Evolutionary conservation across 2,888 invertebrate species (phyloP), one percentile per base, ranked within the genome.

Genomic region (Abscondita cerata): DNA sequence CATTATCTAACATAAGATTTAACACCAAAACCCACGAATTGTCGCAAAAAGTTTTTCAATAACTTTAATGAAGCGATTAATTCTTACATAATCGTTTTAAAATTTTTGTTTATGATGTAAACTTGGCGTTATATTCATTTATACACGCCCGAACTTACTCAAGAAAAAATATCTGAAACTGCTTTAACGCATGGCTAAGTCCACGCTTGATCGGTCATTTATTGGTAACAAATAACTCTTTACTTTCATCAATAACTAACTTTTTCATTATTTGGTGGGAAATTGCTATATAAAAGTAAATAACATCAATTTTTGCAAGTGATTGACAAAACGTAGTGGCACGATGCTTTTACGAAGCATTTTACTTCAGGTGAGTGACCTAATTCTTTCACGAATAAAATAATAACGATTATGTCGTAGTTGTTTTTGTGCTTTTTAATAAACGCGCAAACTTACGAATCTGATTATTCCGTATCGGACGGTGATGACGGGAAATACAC

Each of bases 261-360:
- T 54, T 41, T 50, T 34, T n/a, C 46, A 33, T 38, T 15, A 15
- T 44, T 72, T 74, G 74, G 78, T 76, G 78, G 76, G 77, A 75
- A 71, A 66, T 57, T 67, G 65, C 67, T 75, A 77, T 79, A 78
- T 78, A 78, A 75, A 75, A 69, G 70, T 74, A 67, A 57, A 67
- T 69, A 70, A 70, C 70, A 70, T 68, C 71, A 75, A 73, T 73
- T 74, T 74, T 64, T 59, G 69, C 54, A 62, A 71, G 68, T 63
- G 60, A 64, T 68, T 68, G 65, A 68, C 60, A 41, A 56, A n/a
- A 53, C 16, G 60, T 58, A 59, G 54, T 47, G 11, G 47, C 67
- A 72, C 53, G 65, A 78, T 78, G 78, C 78, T 78, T 78, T 76
- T 73, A 16, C 69, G 75, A 76, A 76, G 78, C 77, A 74, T 75